Evolutionary conservation across 2,797 vertebrate species (phyloP), one percentile per base, ranked within the genome.

Genomic region (Alauda arvensis): DNA sequence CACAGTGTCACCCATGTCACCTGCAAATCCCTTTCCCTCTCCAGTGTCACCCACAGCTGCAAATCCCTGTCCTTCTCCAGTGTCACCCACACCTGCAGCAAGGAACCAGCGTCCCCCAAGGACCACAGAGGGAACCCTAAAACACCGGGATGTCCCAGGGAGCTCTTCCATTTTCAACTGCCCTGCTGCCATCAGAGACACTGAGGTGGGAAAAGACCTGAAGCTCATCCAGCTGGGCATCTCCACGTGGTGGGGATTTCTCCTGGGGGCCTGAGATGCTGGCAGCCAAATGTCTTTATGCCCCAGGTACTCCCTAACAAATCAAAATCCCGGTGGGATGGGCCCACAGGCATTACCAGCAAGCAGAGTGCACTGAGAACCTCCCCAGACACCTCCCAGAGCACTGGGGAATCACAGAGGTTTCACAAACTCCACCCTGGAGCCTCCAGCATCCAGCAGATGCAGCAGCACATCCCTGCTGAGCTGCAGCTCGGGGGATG

Each of bases 61-160:
- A 46, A 12, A 49, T 14, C 46, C 23, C 46, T 24, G 23, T 46
- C 46, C 46, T 25, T 48, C 24, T 48, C 14, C 46, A 48, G 14
- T 26, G 48, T 49, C 48, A 26, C 77, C 76, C 51, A 26, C 5
- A 42, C 31, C 71, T 75, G 57, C 59, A 75, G 39, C 46, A 52
- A 19, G 48, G 9, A 29, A 12, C 19, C 48, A 24, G 18, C 8
- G 7, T 9, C 7, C 23, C 28, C 37, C 46, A 19, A n/a, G 25
- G n/a, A 56, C 5, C 53, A 42, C 53, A 42, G 15, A 79, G 19
- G 17, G 67, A 65, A 56, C 25, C 77, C 67, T 1, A 33, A 55
- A 77, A 29, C 5, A 46, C 12, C 0, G 0, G 31, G 52, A 45
- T 60, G 49, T 49, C 6, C 0, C 48, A 15, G 8, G 57, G 23